Conservation (phyloP, 2,888 invertebrate genomes). For the Pseudeuparius sepicola region DNA sequence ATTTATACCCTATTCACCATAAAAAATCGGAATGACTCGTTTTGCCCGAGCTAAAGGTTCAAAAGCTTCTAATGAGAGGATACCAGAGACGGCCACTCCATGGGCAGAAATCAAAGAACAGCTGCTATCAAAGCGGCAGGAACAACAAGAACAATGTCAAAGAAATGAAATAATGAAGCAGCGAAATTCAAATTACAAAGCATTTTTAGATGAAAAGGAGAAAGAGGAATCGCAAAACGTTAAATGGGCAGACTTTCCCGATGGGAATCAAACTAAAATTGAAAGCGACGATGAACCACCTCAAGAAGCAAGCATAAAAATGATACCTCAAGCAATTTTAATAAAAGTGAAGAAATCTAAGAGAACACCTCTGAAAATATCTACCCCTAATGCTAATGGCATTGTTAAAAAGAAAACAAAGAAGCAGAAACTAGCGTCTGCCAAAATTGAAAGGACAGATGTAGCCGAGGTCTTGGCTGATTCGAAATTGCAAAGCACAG, state of each 20-base stretch:
- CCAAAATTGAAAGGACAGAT: no score
- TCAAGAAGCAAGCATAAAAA: slow-evolving; percentile 28
- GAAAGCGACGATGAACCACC: slow-evolving; percentile 28
- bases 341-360: slow-evolving; percentile 17
- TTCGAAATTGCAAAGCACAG: no score
- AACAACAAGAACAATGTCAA: slow-evolving; percentile 42
- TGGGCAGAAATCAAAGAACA: slow-evolving; percentile 64
- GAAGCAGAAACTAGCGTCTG: no score
- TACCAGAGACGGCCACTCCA: slow-evolving; percentile 59
- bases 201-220: slow-evolving; percentile 37
- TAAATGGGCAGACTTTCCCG: slow-evolving; percentile 49
- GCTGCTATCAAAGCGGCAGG: slow-evolving; percentile 43
- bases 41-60: slow-evolving; percentile 67
- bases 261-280: slow-evolving; percentile 14
- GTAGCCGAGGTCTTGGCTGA: no score
- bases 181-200: slow-evolving; percentile 27
- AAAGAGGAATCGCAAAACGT: slow-evolving; percentile 41
- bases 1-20: no score
- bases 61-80: slow-evolving; percentile 60
- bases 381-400: no score
- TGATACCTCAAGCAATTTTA: slow-evolving; percentile 22
- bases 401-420: background rate
- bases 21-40: no score
- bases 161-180: slow-evolving; percentile 35
- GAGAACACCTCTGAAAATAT: slow-evolving; percentile 5